These are phyloP conservation scores for Sebastes trivittatus DNA, from an alignment of 2,797 vertebrate species.

Conservation along the genomic window DNA sequence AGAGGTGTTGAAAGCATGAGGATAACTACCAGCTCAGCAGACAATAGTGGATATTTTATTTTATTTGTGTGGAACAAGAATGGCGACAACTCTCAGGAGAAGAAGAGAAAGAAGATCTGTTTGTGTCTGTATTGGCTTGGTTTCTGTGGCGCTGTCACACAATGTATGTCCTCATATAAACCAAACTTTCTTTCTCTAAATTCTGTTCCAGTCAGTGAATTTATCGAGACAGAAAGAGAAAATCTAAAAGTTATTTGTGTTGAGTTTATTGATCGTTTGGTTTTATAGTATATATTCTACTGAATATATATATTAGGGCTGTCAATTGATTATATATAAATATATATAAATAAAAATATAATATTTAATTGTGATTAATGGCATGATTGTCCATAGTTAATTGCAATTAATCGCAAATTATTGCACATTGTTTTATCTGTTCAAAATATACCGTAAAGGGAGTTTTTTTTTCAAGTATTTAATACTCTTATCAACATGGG, in stretches of 20 bases:
- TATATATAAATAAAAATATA: too few species aligned
- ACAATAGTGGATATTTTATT: conserved; percentile 42
- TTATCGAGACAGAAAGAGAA: not conserved
- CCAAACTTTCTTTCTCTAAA: conserved; percentile 2
- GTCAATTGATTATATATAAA: too few species aligned
- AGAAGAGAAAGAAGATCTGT: conserved; percentile 4
- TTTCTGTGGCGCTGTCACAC: not conserved
- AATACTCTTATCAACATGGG: too few species aligned
- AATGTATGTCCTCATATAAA: not conserved
- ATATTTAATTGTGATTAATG: too few species aligned
- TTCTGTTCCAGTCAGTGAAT: not conserved
- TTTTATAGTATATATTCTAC: not conserved
- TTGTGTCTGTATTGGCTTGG: not conserved
- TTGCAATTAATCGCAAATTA: too few species aligned
- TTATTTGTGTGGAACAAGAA: conserved; percentile 28
- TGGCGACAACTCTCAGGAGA: conserved; percentile 10
- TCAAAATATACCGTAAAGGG: too few species aligned
- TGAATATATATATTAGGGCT: too few species aligned
- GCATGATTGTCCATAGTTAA: too few species aligned
- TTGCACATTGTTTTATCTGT: too few species aligned
- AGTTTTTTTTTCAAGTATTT: too few species aligned
- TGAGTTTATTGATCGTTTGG: not conserved
- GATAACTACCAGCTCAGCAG: conserved; percentile 52
- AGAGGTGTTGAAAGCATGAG: conserved; percentile 34
- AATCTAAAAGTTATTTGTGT: not conserved